phyloP scores from a whole-genome alignment of 2,888 invertebrate genomes.

The Bombyx huttoni region DNA sequence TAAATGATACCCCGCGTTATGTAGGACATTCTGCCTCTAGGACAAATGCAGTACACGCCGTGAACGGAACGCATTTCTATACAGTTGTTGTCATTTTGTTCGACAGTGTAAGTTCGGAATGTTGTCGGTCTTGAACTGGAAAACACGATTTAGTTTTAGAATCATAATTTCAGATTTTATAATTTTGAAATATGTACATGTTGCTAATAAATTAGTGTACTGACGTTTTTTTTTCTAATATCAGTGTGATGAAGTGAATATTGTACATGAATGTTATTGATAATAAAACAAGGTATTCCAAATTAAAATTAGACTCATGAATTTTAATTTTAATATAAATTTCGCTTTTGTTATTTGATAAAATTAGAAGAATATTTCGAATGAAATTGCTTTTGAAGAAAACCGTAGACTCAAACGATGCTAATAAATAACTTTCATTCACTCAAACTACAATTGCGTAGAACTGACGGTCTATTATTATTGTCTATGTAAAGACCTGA shows the following conservation, averaged over 20 bases:
- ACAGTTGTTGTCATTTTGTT: not conserved
- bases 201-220: too few relatives aligned
- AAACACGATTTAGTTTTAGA: not conserved
- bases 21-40: constrained; percentile 28
- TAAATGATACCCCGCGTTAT: constrained; percentile 37
- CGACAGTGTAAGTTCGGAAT: not conserved
- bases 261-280: too few relatives aligned
- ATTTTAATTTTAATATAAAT: too few relatives aligned
- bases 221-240: too few relatives aligned
- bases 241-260: too few relatives aligned
- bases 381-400: too few relatives aligned
- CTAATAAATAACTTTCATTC: not conserved
- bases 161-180: too few relatives aligned
- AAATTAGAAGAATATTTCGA: too few relatives aligned
- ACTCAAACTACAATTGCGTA: not conserved
- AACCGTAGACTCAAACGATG: not conserved
- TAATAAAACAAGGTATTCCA: too few relatives aligned
- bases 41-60: constrained; percentile 18
- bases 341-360: too few relatives aligned
- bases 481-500: constrained; percentile 5
- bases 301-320: too few relatives aligned
- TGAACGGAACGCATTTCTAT: constrained; percentile 9
- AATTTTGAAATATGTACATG: too few relatives aligned
- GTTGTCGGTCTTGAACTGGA: not conserved
- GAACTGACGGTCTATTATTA: constrained; percentile 2